These are phyloP conservation scores for Tarsius wallacei DNA, from an alignment of 2,797 vertebrate genomes.

Conservation along the genomic window DNA sequence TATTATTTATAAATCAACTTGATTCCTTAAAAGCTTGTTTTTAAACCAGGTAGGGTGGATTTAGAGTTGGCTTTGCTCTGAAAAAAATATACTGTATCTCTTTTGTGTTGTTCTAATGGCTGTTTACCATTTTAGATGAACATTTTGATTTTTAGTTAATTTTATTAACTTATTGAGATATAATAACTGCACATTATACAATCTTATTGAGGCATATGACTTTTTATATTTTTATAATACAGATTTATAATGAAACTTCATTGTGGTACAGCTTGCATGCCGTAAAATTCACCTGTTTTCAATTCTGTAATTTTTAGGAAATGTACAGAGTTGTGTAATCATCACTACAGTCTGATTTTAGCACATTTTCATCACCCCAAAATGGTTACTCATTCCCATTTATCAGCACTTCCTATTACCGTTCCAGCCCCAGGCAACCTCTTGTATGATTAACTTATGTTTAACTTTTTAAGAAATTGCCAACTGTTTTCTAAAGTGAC, in stretches of 20 bases:
- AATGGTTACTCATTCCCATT: neutral
- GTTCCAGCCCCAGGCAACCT: neutral
- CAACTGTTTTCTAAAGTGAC: neutral
- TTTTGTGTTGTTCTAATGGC: neutral
- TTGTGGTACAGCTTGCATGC: neutral
- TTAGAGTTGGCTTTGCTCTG: neutral
- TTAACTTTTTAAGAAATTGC: neutral
- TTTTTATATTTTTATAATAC: neutral
- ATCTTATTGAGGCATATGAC: neutral
- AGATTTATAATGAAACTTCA: neutral
- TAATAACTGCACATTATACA: neutral
- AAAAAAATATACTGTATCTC: neutral
- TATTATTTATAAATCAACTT: neutral
- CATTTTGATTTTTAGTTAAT: neutral
- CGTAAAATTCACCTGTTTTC: neutral
- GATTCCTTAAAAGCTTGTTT: neutral
- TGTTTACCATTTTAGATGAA: neutral
- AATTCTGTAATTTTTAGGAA: neutral
- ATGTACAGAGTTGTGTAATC: neutral
- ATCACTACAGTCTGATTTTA: neutral
- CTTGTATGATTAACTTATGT: neutral
- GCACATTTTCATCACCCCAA: neutral
- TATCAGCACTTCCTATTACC: neutral
- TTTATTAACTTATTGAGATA: neutral
- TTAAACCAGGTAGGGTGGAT: neutral